Evolutionary conservation across 2,888 invertebrate genomes (phyloP).

Genomic region (Asteroscopus sphinx): DNA sequence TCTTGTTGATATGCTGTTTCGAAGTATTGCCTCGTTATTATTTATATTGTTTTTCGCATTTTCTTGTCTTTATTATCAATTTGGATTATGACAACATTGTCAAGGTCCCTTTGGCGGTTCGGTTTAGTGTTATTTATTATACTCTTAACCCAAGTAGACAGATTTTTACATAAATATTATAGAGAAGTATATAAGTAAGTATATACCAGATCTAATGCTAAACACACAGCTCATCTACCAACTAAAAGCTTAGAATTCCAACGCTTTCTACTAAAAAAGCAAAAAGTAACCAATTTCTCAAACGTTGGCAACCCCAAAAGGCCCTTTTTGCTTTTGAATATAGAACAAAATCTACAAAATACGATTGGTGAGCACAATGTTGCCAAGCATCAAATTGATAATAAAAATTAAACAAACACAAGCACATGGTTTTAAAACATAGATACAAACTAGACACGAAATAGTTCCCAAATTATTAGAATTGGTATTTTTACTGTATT

Average conservation of each 20-base stretch:
- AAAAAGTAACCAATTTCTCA: constrained; percentile 74
- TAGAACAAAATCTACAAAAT: constrained; percentile 68
- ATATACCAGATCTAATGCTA: constrained; percentile 61
- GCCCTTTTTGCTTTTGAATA: constrained; percentile 80
- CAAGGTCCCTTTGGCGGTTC: constrained; percentile 66
- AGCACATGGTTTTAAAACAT: constrained; percentile 79
- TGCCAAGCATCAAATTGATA: constrained; percentile 90
- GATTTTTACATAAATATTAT: constrained; percentile 68
- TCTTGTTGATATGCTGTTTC: constrained; percentile 89
- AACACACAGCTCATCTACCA: constrained; percentile 82
- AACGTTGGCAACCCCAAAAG: constrained; percentile 62
- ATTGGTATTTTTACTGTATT: background rate
- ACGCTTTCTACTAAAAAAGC: constrained; percentile 82
- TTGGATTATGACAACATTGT: constrained; percentile 88
- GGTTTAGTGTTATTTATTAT: constrained; percentile 55
- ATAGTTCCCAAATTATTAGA: constrained; percentile 59
- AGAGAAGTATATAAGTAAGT: constrained; percentile 67
- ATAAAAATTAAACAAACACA: constrained; percentile 87
- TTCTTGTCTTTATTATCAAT: constrained; percentile 85
- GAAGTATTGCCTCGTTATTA: constrained; percentile 72
- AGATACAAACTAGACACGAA: constrained; percentile 57
- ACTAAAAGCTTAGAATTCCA: constrained; percentile 81
- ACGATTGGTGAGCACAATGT: constrained; percentile 86
- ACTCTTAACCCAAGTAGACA: constrained; percentile 65
- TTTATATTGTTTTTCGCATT: constrained; percentile 56